Base-by-base conservation (phyloP, 2,113 vertebrate genomes). In the Callopanchax toddi region DNA sequence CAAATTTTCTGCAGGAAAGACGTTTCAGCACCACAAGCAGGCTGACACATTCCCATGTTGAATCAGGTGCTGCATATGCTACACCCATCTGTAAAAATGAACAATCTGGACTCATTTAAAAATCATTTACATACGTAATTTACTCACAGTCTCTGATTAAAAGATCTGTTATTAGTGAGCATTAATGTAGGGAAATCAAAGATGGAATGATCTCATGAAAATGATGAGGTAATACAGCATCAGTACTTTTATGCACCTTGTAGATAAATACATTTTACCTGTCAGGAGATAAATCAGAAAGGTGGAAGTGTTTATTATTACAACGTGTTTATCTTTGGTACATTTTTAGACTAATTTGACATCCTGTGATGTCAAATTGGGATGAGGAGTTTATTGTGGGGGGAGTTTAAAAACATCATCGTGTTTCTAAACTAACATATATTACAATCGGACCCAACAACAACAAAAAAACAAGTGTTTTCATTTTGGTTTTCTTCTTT, bases 21-120 rank as follows among this genome's bases (percentile, higher is more conserved):
- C 54, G 42, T 42, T 44, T 60, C 18, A 61, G 16, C 36, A 29
- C 49, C 26, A 57, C 32, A 34, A 56, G 39, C 66, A 45, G 39
- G 53, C 42, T 53, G 59, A 74, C 22, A 62, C 61, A 63, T 66
- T 53, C 45, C 40, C 7, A 34, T 67, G 67, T 52, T 25, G 21
- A 56, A 71, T 44, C 54, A 48, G 51, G 48, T 56, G 52, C 26
- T 56, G 56, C 71, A 79, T 72, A 77, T 74, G 75, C 66, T 70
- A 37, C 48, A 63, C 59, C 75, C 79, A 74, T 76, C 62, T 71
- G 76, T 1, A 7, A 49, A 57, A 20, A 48, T 52, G 45, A 52
- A 53, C 34, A 64, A 78, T 50, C 51, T 37, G 34, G 52, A n/a
- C 53, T 54, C 52, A 34, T 45, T 42, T 51, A 29, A 55, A 46